Conservation (phyloP, 1,140 invertebrate species). For the Cydia fagiglandana region DNA sequence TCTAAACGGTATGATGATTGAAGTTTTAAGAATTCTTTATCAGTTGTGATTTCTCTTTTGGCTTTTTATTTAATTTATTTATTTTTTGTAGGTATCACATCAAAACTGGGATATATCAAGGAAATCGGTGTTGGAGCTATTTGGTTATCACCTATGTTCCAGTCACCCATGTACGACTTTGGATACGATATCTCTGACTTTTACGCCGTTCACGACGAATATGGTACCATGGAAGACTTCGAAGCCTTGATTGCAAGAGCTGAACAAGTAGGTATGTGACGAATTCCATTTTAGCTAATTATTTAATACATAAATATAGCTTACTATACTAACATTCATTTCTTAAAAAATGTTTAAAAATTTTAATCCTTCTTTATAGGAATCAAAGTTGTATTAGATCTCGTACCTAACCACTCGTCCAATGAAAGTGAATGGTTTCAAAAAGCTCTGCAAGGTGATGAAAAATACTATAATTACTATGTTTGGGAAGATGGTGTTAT, state of each 20-base stretch:
- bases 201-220: constrained; percentile 84
- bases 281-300: too few relatives aligned
- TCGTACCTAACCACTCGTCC: constrained; percentile 86
- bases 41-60: background rate
- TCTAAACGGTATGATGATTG: constrained; percentile 80
- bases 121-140: constrained; percentile 80
- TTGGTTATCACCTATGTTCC: constrained; percentile 87
- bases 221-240: constrained; percentile 87
- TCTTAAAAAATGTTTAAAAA: background rate
- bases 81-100: constrained; percentile 73
- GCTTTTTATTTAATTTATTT: background rate
- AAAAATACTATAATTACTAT: constrained; percentile 83
- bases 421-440: constrained; percentile 86
- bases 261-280: constrained; percentile 67
- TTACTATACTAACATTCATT: too few relatives aligned
- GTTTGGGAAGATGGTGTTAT: constrained; percentile 82
- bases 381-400: constrained; percentile 81
- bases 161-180: constrained; percentile 83
- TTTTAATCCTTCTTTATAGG: constrained; percentile 41
- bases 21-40: background rate
- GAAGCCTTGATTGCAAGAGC: constrained; percentile 81
- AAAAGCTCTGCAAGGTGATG: constrained; percentile 79
- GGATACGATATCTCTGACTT: constrained; percentile 86
- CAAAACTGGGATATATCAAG: constrained; percentile 77
- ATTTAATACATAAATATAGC: too few relatives aligned